phyloP scores from a whole-genome alignment of 2,113 vertebrate species.

The Mesoclemmys tuberculata region DNA sequence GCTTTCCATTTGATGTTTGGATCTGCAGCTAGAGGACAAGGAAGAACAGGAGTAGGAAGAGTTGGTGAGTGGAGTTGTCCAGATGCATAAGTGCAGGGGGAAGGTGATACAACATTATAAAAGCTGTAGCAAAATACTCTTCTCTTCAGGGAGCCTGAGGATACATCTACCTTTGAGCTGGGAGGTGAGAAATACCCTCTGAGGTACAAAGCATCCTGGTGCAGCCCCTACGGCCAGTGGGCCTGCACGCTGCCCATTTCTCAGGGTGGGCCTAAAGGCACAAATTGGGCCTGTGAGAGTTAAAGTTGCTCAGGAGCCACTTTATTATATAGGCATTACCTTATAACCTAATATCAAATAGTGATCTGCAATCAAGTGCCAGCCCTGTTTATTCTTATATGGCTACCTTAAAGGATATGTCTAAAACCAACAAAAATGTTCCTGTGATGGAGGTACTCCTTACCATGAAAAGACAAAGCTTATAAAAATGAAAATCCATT shows the following conservation, averaged over 20 bases:
- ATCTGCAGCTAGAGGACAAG: background rate
- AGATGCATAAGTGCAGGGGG: background rate
- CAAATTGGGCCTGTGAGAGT: background rate
- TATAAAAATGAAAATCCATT: slow-evolving; percentile 61
- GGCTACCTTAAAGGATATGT: slow-evolving; percentile 3
- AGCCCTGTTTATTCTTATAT: slow-evolving; percentile 12
- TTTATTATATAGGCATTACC: too few relatives aligned
- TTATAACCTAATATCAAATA: background rate
- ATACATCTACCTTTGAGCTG: background rate
- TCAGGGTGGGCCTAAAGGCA: background rate
- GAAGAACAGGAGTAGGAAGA: background rate
- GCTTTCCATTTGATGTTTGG: background rate
- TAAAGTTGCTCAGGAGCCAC: background rate
- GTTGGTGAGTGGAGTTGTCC: fast-evolving
- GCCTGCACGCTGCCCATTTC: background rate
- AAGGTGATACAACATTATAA: background rate
- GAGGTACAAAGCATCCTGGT: background rate
- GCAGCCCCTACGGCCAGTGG: background rate
- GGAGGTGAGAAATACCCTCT: background rate
- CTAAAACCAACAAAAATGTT: slow-evolving; percentile 41
- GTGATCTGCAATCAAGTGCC: background rate
- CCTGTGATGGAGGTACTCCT: slow-evolving; percentile 19
- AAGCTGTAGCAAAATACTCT: background rate
- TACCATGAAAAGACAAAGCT: slow-evolving; percentile 37
- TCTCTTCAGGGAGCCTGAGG: background rate